A percentile compares a stretch with the other conserved stretches of the same genome.
Evolutionary conservation across 2,113 vertebrate species (phyloP).

Genomic region (Ochotona princeps): DNA sequence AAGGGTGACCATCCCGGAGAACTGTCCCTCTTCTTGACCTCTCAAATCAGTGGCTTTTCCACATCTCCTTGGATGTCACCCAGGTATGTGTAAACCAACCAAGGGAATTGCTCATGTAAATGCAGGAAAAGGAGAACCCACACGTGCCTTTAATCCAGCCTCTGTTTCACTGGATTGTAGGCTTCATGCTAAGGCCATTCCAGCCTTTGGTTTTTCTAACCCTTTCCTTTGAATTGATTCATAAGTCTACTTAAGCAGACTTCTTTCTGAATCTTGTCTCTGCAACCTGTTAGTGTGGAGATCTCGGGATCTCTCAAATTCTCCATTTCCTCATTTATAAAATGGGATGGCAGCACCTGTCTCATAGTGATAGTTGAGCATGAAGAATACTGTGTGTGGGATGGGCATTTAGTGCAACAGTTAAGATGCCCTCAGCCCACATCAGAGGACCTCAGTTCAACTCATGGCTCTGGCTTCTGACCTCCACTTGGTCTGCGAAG

Average conservation of each 20-base stretch:
- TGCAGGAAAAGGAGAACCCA: not conserved
- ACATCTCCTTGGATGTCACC: not conserved
- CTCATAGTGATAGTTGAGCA: accelerated
- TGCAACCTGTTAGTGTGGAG: not conserved
- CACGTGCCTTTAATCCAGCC: not conserved
- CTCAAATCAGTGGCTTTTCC: not conserved
- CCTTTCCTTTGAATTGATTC: not conserved
- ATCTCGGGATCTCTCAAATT: not conserved
- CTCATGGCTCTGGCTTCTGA: too few species aligned
- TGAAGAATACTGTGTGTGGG: not conserved
- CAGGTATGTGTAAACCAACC: not conserved
- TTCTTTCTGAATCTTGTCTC: not conserved
- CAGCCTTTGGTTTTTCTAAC: not conserved
- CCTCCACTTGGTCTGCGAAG: too few species aligned
- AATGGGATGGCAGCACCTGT: not conserved
- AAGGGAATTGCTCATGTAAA: not conserved
- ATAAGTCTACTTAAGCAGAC: not conserved
- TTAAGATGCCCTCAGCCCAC: too few species aligned
- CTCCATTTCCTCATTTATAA: not conserved
- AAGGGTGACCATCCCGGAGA: not conserved
- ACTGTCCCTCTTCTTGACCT: not conserved
- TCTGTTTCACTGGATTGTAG: not conserved
- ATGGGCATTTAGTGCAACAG: too few species aligned
- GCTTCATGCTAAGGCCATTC: not conserved
- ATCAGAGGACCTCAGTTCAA: too few species aligned